These are phyloP conservation scores for Cherax quadricarinatus DNA, from an alignment of 1,140 invertebrate genomes.

Conservation along the genomic window DNA sequence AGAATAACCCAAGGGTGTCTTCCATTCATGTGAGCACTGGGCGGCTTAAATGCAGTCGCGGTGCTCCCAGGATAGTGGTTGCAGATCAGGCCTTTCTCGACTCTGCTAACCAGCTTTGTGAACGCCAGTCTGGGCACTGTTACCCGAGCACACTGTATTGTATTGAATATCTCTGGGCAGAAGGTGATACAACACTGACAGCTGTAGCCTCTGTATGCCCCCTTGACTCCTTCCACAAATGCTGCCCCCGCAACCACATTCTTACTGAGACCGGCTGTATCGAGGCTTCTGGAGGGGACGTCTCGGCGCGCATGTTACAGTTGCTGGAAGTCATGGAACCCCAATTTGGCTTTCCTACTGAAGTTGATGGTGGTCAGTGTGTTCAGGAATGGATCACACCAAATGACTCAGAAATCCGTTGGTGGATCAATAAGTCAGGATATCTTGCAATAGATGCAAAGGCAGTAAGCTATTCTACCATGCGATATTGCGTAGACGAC, in stretches of 20 bases:
- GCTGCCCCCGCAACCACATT: slow-evolving; percentile 48
- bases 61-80: slow-evolving; percentile 1
- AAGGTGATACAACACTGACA: slow-evolving; percentile 23
- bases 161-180: slow-evolving; percentile 37
- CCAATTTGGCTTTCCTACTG: slow-evolving; percentile 45
- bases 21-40: slow-evolving; percentile 12
- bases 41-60: slow-evolving; percentile 15
- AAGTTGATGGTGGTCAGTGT: slow-evolving; percentile 38
- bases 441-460: slow-evolving; percentile 50
- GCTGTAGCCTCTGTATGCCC: slow-evolving; percentile 48
- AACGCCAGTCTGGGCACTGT: slow-evolving; percentile 29
- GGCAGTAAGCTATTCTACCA: slow-evolving; percentile 33
- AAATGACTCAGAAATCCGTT: slow-evolving; percentile 52
- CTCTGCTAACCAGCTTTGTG: slow-evolving; percentile 32
- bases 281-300: background rate
- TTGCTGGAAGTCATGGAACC: slow-evolving; percentile 61
- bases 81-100: slow-evolving; percentile 49
- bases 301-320: slow-evolving; percentile 63
- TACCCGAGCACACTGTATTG: slow-evolving; percentile 35
- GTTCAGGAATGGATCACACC: slow-evolving; percentile 53
- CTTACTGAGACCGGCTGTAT: slow-evolving; percentile 48
- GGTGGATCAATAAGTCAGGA: slow-evolving; percentile 68
- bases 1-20: background rate
- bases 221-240: slow-evolving; percentile 54
- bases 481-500: slow-evolving; percentile 68